phyloP scores from a whole-genome alignment of 2,888 invertebrate genomes.

The Caenorhabditis sp. region DNA sequence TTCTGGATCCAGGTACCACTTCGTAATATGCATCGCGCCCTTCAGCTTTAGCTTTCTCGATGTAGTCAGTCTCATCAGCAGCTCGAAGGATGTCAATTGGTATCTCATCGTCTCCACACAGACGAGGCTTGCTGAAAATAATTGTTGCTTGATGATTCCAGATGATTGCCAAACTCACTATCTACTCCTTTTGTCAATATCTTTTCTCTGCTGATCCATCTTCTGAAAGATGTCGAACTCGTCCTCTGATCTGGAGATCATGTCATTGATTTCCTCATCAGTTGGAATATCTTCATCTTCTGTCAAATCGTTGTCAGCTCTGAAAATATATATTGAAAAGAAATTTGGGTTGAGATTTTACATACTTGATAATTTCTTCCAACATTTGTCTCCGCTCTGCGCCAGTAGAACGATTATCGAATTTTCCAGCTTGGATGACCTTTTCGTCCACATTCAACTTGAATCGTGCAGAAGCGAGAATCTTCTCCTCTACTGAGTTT shows the following conservation, averaged over 20 bases:
- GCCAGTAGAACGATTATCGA: constrained; percentile 98
- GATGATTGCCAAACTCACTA: constrained; percentile 3
- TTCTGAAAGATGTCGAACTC: constrained; percentile 83
- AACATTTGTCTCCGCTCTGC: constrained; percentile 96
- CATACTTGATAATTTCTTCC: constrained; percentile 89
- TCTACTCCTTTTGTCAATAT: constrained; percentile 86
- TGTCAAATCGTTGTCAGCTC: constrained; percentile 73
- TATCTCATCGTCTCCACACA: constrained; percentile 94
- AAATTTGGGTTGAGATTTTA: neutral
- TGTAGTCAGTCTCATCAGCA: constrained; percentile 60
- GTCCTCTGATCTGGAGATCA: constrained; percentile 90
- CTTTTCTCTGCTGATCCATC: constrained; percentile 93
- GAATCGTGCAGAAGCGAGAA: constrained; percentile 96
- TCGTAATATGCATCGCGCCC: constrained; percentile 44
- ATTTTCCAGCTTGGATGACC: constrained; percentile 99
- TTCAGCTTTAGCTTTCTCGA: constrained; percentile 56
- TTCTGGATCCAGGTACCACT: constrained; percentile 49
- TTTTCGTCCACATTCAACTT: constrained; percentile 99
- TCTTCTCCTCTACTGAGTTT: constrained; percentile 98
- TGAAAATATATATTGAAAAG: constrained; percentile 13
- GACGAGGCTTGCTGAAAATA: constrained; percentile 87
- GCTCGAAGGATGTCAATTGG: constrained; percentile 90
- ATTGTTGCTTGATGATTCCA: neutral
- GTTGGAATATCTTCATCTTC: constrained; percentile 97
- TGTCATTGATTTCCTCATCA: constrained; percentile 98